A percentile compares a stretch with the other conserved stretches of the same genome.
These are phyloP conservation scores for Strigamia maritima DNA, from an alignment of 2,888 invertebrate genomes.

Conservation along the genomic window DNA sequence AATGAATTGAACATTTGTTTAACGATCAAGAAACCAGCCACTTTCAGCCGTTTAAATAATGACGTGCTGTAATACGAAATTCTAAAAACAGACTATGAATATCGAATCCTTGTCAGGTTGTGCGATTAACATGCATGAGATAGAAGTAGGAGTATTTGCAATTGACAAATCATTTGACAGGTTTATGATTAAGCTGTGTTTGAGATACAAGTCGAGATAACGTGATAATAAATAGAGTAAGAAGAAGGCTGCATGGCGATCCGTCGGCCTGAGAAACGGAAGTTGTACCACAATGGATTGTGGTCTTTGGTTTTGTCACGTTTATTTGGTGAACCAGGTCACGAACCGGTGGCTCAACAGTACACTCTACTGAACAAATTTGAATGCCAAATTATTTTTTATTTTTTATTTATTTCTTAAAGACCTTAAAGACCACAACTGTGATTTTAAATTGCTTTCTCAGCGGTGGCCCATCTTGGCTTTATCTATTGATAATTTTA, in stretches of 20 bases:
- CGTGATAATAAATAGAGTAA: neutral
- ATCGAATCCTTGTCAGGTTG: too few species aligned
- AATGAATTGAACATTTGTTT: too few species aligned
- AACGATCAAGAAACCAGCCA: too few species aligned
- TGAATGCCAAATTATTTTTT: neutral
- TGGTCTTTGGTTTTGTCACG: conserved; percentile 13
- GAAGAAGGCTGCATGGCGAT: neutral
- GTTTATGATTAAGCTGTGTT: neutral
- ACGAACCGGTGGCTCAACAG: conserved; percentile 5
- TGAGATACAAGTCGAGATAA: neutral
- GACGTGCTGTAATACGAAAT: too few species aligned
- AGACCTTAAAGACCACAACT: neutral
- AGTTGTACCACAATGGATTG: too few species aligned
- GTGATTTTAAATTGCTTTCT: conserved; percentile 26
- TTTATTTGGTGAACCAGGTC: conserved; percentile 15
- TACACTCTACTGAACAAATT: neutral
- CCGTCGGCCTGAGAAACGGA: neutral
- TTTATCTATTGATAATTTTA: neutral
- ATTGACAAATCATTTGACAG: neutral
- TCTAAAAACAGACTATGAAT: too few species aligned
- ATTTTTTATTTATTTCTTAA: neutral
- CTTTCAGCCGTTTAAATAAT: too few species aligned
- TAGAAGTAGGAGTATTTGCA: neutral
- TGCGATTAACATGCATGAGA: neutral
- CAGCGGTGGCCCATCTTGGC: neutral